These are phyloP conservation scores for Fulmarus glacialis DNA, from an alignment of 2,113 vertebrate genomes.

Conservation along the genomic window DNA sequence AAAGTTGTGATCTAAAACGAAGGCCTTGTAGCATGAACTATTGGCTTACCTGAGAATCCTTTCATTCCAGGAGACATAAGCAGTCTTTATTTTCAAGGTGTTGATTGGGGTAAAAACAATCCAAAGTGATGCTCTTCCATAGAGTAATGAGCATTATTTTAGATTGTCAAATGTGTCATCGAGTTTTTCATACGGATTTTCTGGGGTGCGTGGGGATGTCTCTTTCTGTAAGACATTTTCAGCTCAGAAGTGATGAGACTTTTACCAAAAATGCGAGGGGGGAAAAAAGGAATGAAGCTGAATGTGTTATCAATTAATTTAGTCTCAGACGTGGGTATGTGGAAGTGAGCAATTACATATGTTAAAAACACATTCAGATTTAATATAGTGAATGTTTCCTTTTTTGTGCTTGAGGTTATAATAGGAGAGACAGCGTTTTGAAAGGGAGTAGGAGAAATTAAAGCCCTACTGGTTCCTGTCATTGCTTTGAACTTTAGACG, in stretches of 20 bases:
- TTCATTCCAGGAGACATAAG: background rate
- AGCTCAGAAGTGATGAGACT: background rate
- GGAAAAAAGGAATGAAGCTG: background rate
- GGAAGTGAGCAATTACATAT: background rate
- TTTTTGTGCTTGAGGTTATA: background rate
- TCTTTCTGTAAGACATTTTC: background rate
- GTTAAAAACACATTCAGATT: background rate
- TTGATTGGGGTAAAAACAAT: background rate
- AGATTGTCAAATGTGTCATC: background rate
- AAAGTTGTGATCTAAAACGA: background rate
- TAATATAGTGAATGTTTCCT: background rate
- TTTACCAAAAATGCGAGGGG: background rate
- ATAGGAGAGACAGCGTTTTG: background rate
- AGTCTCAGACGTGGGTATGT: background rate
- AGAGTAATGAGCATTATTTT: background rate
- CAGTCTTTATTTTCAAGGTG: background rate
- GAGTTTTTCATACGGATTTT: background rate
- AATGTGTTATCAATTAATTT: background rate
- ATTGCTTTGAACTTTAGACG: background rate
- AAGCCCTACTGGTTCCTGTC: background rate
- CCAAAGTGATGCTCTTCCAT: background rate
- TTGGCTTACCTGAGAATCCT: background rate
- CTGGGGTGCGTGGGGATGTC: background rate
- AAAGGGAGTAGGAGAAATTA: background rate
- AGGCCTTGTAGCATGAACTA: background rate